These are phyloP conservation scores for Heliocidaris tuberculata DNA, from an alignment of 35 echinoderm and acorn worm genomes.

Conservation along the genomic window DNA sequence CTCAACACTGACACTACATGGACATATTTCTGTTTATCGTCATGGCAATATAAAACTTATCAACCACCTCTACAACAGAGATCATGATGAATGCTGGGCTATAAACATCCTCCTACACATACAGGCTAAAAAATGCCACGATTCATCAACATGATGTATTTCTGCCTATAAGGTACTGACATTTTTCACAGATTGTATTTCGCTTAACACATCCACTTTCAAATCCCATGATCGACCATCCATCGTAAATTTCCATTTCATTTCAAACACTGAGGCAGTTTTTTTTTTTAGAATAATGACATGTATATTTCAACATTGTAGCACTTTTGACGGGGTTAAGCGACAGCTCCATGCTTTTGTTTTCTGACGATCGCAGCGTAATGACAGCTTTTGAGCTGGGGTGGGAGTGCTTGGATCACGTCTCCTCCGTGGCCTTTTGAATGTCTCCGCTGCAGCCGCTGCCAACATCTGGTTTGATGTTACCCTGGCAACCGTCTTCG, in stretches of 20 bases:
- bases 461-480: not conserved
- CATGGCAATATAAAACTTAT: not conserved
- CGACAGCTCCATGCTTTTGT: not conserved
- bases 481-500: not conserved
- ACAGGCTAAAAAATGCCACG: not conserved
- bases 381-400: not conserved
- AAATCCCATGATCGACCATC: not conserved
- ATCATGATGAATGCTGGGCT: not conserved
- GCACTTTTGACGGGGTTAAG: not conserved
- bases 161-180: not conserved
- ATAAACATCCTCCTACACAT: not conserved
- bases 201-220: not conserved
- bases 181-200: not conserved
- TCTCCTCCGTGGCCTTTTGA: not conserved
- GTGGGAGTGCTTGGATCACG: not conserved
- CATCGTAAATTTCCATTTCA: not conserved
- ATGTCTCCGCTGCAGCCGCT: not conserved
- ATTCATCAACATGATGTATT: not conserved
- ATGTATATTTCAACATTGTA: slow-evolving; percentile 3
- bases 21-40: not conserved
- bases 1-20: not conserved
- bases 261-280: not conserved
- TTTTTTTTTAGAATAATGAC: not conserved
- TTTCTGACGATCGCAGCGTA: not conserved
- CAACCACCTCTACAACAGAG: not conserved